Evolutionary conservation across 2,888 invertebrate genomes (phyloP), one percentile per base, ranked within the genome.

Genomic region (Atrina japonica): DNA sequence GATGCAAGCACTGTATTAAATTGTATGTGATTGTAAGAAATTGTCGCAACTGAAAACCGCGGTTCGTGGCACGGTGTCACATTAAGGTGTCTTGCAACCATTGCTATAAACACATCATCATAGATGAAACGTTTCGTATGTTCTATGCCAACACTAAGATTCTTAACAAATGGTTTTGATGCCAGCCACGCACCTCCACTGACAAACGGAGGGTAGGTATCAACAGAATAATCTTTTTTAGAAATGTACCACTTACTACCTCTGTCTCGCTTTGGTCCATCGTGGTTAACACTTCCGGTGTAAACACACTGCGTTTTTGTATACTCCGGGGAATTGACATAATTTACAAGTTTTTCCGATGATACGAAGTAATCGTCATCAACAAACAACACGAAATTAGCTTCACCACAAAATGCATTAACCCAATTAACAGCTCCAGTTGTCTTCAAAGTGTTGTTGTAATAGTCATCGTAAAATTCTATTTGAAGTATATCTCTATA

Each of bases 81-180:
- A 16, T 35, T 56, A n/a, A 56, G 40, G n/a, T 56, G 30, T 25
- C 30, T 41, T 14, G 53, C 64, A n/a, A 64, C 64, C 16, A 64
- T 52, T 25, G 52, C 64, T n/a, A 64, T 50, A 23, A 52, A 64
- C 23, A 64, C 53, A 35, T 64, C 64, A 35, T 64, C 64, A 27
- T 41, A 64, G 3, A 25, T 50, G 40, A 64, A 64, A 18, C 53
- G 43, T 25, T 64, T 64, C n/a, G 53, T 64, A 25, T 53, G 52
- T 6, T 11, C 52, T 16, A 64, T 64, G 21, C 40, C 64, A 25
- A 50, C 25, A 29, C 27, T 50, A 21, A 64, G 30, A 41, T 64
- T 52, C 16, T 52, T 23, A 23, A 64, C 11, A 21, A 64, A 49
- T 21, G 30, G 18, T 40, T 29, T 47, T n/a, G 64, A 49, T 25